Percentiles rank a stretch among this genome's conserved stretches.
These are phyloP conservation scores for Grammomys surdaster DNA, from an alignment of 2,113 vertebrate species.

Conservation along the genomic window DNA sequence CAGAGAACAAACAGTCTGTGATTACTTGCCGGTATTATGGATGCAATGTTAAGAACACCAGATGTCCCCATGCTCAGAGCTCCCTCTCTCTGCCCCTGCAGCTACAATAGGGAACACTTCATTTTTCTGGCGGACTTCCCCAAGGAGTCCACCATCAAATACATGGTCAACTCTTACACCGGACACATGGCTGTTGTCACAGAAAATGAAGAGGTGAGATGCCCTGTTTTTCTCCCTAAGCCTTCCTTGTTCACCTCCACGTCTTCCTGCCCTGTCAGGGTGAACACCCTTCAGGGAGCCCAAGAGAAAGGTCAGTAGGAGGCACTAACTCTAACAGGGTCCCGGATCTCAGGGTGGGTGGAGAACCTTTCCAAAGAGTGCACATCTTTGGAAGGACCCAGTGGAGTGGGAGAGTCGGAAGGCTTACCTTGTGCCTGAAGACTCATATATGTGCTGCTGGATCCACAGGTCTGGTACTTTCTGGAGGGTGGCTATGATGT, in stretches of 20 bases:
- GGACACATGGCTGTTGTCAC: conserved; percentile 80
- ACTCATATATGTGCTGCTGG: background rate
- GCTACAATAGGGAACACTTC: conserved; percentile 73
- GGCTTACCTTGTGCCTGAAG: background rate
- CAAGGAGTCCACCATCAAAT: conserved; percentile 73
- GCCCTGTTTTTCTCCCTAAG: background rate
- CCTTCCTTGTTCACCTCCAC: background rate
- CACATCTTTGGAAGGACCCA: background rate
- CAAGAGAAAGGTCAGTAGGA: background rate
- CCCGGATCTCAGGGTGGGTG: background rate
- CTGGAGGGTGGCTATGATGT: conserved; percentile 68
- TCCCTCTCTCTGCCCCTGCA: conserved; percentile 27
- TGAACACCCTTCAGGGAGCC: background rate
- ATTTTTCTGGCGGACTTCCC: conserved; percentile 80
- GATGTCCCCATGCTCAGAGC: background rate
- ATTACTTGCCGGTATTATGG: rapidly evolving
- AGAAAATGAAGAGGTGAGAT: conserved; percentile 80
- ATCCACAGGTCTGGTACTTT: conserved; percentile 80
- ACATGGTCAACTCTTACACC: conserved; percentile 71
- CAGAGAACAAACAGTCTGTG: background rate
- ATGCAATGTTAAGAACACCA: rapidly evolving
- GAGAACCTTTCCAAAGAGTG: background rate
- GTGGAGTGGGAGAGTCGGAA: background rate
- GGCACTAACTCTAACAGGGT: background rate
- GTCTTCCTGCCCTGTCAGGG: background rate